Evolutionary conservation across 2,797 vertebrate species (phyloP).

Genomic region (Pelobates cultripes): DNA sequence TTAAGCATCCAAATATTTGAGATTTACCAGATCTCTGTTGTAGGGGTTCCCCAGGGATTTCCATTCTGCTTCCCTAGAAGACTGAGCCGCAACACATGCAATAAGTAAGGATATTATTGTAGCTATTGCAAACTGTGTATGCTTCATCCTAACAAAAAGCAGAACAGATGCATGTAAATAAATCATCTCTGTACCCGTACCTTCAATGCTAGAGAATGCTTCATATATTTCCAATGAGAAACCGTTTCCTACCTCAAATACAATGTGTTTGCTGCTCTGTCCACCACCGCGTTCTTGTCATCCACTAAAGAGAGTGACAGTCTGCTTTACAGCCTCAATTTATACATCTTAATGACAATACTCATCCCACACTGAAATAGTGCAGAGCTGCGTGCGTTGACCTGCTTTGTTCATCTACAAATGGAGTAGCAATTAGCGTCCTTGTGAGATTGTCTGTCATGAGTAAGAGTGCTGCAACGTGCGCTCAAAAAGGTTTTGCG

Average conservation of each 20-base stretch:
- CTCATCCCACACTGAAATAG: slow-evolving; percentile 48
- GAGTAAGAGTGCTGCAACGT: slow-evolving; percentile 19
- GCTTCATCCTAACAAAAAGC: slow-evolving; percentile 55
- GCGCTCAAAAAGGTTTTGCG: slow-evolving; percentile 1
- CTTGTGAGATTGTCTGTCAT: slow-evolving; percentile 37
- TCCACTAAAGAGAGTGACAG: slow-evolving; percentile 13
- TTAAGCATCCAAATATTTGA: neutral
- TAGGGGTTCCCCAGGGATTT: slow-evolving; percentile 64
- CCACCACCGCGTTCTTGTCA: slow-evolving; percentile 36
- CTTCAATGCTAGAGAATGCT: too few species aligned
- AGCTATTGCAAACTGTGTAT: slow-evolving; percentile 22
- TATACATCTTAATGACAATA: slow-evolving; percentile 50
- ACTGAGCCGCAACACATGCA: slow-evolving; percentile 46
- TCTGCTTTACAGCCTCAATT: slow-evolving; percentile 38
- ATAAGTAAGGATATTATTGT: slow-evolving; percentile 49
- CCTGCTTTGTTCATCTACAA: slow-evolving; percentile 34
- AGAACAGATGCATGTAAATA: slow-evolving; percentile 1
- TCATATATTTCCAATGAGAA: too few species aligned
- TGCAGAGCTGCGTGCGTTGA: slow-evolving; percentile 43
- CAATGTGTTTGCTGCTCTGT: slow-evolving; percentile 15
- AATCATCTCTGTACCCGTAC: neutral
- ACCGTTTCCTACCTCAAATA: slow-evolving; percentile 37
- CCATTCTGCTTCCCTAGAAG: slow-evolving; percentile 59
- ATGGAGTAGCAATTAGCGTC: slow-evolving; percentile 37
- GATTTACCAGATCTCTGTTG: slow-evolving; percentile 61